These are phyloP conservation scores for Pollenia amentaria DNA, from an alignment of 2,888 invertebrate genomes.

Conservation along the genomic window DNA sequence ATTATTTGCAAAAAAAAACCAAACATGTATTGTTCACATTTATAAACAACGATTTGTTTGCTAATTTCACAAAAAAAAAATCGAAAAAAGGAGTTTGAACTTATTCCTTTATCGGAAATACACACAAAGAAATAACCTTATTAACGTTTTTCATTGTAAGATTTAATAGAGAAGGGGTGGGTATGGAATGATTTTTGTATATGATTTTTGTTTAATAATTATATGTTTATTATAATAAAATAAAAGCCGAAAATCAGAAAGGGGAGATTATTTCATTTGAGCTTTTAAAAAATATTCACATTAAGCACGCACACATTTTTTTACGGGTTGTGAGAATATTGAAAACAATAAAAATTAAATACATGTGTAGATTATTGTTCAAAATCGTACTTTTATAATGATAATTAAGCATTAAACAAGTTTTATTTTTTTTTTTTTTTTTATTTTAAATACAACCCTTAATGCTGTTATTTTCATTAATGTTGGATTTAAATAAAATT, in stretches of 20 bases:
- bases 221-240: slow-evolving; percentile 67
- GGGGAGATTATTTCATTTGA: slow-evolving; percentile 54
- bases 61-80: slow-evolving; percentile 47
- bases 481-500: neutral
- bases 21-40: slow-evolving; percentile 56
- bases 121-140: slow-evolving; percentile 66
- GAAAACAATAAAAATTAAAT: slow-evolving; percentile 38
- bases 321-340: neutral
- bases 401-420: slow-evolving; percentile 59
- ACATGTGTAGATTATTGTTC: slow-evolving; percentile 27
- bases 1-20: slow-evolving; percentile 60
- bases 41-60: slow-evolving; percentile 60
- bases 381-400: slow-evolving; percentile 13
- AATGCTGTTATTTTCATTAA: neutral
- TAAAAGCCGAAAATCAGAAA: slow-evolving; percentile 24
- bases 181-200: slow-evolving; percentile 32
- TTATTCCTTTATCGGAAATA: slow-evolving; percentile 56
- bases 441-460: slow-evolving; percentile 44
- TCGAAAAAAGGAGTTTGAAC: slow-evolving; percentile 36
- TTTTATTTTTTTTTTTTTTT: no score
- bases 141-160: slow-evolving; percentile 62
- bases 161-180: slow-evolving; percentile 12
- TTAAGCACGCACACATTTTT: slow-evolving; percentile 69
- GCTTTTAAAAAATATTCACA: slow-evolving; percentile 44
- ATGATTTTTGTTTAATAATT: slow-evolving; percentile 71